Conservation (phyloP, 2,113 vertebrate species). For the Rhynchopsitta pachyrhyncha region DNA sequence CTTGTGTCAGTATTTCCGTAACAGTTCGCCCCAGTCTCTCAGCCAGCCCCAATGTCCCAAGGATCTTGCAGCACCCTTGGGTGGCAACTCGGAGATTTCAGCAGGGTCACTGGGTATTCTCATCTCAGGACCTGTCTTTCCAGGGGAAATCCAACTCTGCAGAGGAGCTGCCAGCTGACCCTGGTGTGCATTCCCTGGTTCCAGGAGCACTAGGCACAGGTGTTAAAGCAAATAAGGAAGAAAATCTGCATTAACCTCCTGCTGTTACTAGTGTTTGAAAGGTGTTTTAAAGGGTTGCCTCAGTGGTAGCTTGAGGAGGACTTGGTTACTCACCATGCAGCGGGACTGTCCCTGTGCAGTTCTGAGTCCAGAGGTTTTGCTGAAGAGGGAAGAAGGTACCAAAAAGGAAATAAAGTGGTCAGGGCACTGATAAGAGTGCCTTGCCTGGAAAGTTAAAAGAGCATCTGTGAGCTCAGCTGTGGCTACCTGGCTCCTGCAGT, state of each 20-base stretch:
- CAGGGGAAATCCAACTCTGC: not conserved
- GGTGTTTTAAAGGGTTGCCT: not conserved
- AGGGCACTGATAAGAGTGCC: not conserved
- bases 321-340: fast-evolving
- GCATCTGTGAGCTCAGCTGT: not conserved
- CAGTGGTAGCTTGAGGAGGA: not conserved
- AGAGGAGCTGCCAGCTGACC: not conserved
- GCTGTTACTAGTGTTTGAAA: not conserved
- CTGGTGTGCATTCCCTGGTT: not conserved
- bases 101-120: not conserved
- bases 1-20: not conserved
- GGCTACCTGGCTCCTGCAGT: not conserved
- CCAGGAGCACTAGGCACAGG: not conserved
- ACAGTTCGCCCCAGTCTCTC: not conserved
- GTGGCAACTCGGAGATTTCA: not conserved
- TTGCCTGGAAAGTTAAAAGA: not conserved
- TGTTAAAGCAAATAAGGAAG: not conserved
- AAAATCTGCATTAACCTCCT: not conserved
- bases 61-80: not conserved
- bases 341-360: not conserved
- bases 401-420: not conserved
- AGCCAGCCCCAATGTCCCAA: not conserved
- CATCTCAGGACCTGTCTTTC: not conserved
- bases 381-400: not conserved
- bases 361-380: not conserved